Base-by-base conservation (phyloP, 2,888 invertebrate genomes). In the Brenthis daphne region DNA sequence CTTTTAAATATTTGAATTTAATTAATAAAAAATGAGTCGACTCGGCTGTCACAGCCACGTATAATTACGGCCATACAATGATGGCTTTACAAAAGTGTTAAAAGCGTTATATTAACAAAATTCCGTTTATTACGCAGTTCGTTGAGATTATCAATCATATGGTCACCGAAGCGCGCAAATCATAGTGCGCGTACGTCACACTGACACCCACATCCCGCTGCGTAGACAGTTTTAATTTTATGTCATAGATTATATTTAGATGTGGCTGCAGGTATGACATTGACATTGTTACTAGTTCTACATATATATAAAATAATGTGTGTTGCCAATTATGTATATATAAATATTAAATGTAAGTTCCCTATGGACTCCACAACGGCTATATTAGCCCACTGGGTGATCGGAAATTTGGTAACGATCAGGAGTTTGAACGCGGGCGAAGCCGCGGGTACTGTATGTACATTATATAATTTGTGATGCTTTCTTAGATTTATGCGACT, bases 111-210 rank as follows among this genome's bases (percentile, higher is more conserved):
- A 75, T 83, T 84, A 77, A 79, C 82, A 79, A 77, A 80, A 82
- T 83, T 80, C 82, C 81, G 80, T 80, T 80, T 84, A 85, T 88
- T 87, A 88, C 85, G 85, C 84, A 80, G 81, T 83, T 84, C 84
- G 83, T 78, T 74, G 78, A 89, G 90, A 89, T 90, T 89, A 85
- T 87, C 87, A 87, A 85, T 89, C 87, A 85, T 88, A 87, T 88
- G 74, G 87, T 87, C 87, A 89, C 85, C 90, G 87, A 84, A 90
- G 82, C 92, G 87, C 82, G 86, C 86, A 91, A 92, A 92, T 92
- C 90, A 92, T 90, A 92, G 92, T 89, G 84, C 81, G 82, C 79
- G 77, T 84, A 81, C 85, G 85, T 90, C 90, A 88, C 79, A 73
- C 80, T 87, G 91, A 90, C 90, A 89, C 86, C 83, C 82, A 85